These are phyloP conservation scores for Steinernema khuongi DNA, from an alignment of 1,140 invertebrate species.

Conservation along the genomic window DNA sequence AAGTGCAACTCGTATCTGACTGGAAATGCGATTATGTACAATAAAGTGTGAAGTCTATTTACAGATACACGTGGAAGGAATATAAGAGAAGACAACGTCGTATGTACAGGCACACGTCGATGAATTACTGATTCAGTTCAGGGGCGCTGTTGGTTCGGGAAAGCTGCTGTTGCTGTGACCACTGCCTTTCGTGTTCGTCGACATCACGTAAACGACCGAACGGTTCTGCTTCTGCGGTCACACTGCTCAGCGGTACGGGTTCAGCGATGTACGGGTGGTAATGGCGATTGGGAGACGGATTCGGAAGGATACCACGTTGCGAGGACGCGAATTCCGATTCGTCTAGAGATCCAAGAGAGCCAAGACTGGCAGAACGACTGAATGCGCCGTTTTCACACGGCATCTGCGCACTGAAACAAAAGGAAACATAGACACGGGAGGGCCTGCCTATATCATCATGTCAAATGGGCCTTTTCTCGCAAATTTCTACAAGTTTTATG, in stretches of 20 bases:
- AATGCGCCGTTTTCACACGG: constrained; percentile 11
- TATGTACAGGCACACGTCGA: neutral
- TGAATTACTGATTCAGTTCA: constrained; percentile 27
- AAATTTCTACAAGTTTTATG: too few species aligned
- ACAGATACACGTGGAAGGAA: neutral
- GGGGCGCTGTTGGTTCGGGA: constrained; percentile 34
- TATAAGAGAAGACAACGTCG: neutral
- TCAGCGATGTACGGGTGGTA: neutral
- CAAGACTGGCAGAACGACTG: constrained; percentile 16
- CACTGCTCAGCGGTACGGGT: neutral
- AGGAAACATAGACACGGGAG: neutral
- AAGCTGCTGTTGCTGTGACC: constrained; percentile 38
- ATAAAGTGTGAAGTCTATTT: neutral
- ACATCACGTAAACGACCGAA: constrained; percentile 43
- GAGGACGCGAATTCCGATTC: constrained; percentile 27
- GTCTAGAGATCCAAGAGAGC: constrained; percentile 25
- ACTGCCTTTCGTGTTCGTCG: constrained; percentile 36
- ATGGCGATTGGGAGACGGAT: constrained; percentile 1
- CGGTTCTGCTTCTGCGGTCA: neutral
- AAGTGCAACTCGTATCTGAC: constrained; percentile 5
- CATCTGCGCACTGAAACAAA: neutral
- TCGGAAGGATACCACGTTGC: constrained; percentile 19
- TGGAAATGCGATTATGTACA: neutral
- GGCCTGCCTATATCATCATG: too few species aligned
- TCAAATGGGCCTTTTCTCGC: too few species aligned